phyloP scores from a whole-genome alignment of 1,140 invertebrate species.

The Meloidogyne floridensis region DNA sequence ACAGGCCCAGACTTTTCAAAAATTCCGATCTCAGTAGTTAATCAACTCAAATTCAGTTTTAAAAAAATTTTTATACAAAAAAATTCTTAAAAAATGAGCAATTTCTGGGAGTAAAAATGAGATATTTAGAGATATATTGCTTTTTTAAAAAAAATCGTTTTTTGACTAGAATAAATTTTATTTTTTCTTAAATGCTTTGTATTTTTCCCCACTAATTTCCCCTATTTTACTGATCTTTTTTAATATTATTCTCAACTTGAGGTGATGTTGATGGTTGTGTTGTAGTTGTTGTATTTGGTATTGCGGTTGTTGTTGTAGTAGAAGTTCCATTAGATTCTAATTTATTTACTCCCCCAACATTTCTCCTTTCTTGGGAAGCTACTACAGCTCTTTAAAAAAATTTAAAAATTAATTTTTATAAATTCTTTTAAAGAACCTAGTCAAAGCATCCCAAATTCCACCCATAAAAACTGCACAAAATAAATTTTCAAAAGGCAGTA shows the following conservation, averaged over 20 bases:
- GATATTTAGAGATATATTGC: not conserved
- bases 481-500: constrained; percentile 96
- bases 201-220: not conserved
- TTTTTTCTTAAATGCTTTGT: not conserved
- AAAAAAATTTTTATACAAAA: not conserved
- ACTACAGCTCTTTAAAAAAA: constrained; percentile 49
- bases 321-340: constrained; percentile 41
- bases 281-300: not conserved
- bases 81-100: not conserved
- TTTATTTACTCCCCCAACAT: constrained; percentile 31
- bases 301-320: constrained; percentile 15
- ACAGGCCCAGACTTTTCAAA: no score
- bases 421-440: constrained; percentile 41
- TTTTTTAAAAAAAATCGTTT: not conserved
- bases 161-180: not conserved
- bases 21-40: no score
- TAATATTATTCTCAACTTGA: constrained; percentile 27
- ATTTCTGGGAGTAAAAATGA: not conserved
- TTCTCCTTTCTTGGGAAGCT: constrained; percentile 37
- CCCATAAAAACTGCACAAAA: constrained; percentile 95
- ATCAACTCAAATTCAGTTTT: not conserved
- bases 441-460: constrained; percentile 91
- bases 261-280: not conserved
- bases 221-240: constrained; percentile 42
- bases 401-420: not conserved